Evolutionary conservation across 1,140 invertebrate genomes (phyloP), one percentile per base, ranked within the genome.

Genomic region (Rhopalosiphum maidis): DNA sequence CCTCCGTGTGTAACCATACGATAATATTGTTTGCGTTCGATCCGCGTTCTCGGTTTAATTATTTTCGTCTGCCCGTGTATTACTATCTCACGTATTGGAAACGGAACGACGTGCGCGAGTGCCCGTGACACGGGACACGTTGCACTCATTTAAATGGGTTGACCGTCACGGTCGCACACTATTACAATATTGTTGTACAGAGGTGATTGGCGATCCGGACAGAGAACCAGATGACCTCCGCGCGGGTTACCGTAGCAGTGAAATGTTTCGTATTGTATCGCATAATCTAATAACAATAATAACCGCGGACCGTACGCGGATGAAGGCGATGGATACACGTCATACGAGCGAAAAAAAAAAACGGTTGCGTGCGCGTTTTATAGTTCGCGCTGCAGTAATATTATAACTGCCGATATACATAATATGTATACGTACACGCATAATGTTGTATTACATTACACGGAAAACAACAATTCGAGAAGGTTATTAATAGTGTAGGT

Each of bases 161-260:
- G 83, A 86, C 85, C 85, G 85, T 87, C 43, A 87, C 85, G 85
- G 85, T 48, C 85, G 85, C 18, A n/a, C n/a, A n/a, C 46, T 48
- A 23, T n/a, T 4, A 43, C 30, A 48, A 2, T 2, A 3, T 4
- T 41, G 0, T 4, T 41, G 3, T 51, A 21, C 48, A 51, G 48
- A 51, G 85, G 85, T 22, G 85, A 87, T 48, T 8, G 83, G 25
- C 41, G 83, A 25, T 30, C 25, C 83, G 35, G 2, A 43, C 1
- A 86, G 43, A 30, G 9, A 48, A 87, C 85, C 85, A 48, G 30
- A 87, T 30, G 85, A 87, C 85, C 85, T 87, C 85, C 41, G 43
- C 43, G 25, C 41, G 43, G 43, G 85, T 48, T 48, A 87, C 35
- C 41, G 22, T n/a, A 15, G 23, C 83, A 43, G 41, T 46, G 83